Base-by-base conservation (phyloP, 2,888 invertebrate genomes). In the Ormyrus nitidulus region DNA sequence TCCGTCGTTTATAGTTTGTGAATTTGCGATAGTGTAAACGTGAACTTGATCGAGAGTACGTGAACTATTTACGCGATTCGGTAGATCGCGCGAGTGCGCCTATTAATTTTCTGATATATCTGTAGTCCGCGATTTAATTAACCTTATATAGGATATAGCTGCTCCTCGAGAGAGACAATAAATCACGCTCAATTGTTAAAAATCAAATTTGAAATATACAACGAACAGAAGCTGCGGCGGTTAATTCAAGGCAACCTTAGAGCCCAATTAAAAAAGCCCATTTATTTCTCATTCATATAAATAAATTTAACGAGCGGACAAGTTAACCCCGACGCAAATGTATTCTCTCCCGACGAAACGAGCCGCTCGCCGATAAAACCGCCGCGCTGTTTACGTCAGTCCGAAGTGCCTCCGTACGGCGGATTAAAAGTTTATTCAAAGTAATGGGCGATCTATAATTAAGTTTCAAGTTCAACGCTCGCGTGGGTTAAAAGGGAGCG, bases 401-500 rank as follows among this genome's bases (percentile, higher is more conserved):
- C 19, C 19, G 19, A 19, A 19, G 19, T 19, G 19, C 19, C 56
- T 44, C 65, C 13, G n/a, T 58, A 11, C 44, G 19, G n/a, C 9
- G 68, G 68, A 68, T 77, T 53, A 62, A 68, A 77, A 77, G 62
- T 64, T 70, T 59, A 69, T 77, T 56, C 62, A 56, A 64, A 70
- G 46, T 19, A 51, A 64, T 65, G 51, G 49, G 34, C 64, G 69
- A 46, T 59, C 70, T 70, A 77, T 77, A 77, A 70, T 77, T 77
- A 69, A 77, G 70, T 56, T 49, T 77, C 77, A 64, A 69, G 77
- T 62, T 77, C 69, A 64, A 70, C 48, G 75, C 13, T 11, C 75
- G 75, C 75, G 68, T 76, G 53, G 68, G 75, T n/a, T 11, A 56
- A 19, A 19, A 19, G 19, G 1, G 19, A 19, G 19, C 19, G 19